Evolutionary conservation across 2,888 invertebrate genomes (phyloP).

Genomic region (Dolomedes plantarius): DNA sequence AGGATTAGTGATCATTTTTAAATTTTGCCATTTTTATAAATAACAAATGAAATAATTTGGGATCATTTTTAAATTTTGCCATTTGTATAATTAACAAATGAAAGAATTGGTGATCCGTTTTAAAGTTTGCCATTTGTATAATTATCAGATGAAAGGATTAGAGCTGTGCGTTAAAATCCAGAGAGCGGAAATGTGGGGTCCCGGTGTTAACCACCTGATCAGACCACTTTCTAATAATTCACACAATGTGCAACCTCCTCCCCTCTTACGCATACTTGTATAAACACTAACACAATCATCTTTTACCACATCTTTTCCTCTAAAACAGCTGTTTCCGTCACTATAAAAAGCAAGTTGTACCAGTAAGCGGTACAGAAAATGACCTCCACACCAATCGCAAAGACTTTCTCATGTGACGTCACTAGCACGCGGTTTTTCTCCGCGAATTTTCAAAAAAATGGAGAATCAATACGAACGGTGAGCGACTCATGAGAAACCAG

Average conservation of each 20-base stretch:
- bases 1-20: too few relatives aligned
- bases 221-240: not conserved
- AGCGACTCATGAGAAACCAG: constrained; percentile 55
- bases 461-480: constrained; percentile 23
- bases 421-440: constrained; percentile 47
- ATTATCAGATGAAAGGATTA: too few relatives aligned
- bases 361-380: constrained; percentile 25
- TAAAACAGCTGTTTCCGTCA: constrained; percentile 62
- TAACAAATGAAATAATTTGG: too few relatives aligned
- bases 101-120: too few relatives aligned
- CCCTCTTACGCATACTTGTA: not conserved
- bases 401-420: constrained; percentile 70
- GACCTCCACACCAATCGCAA: constrained; percentile 43
- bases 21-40: too few relatives aligned
- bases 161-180: too few relatives aligned
- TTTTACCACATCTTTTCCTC: not conserved
- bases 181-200: constrained; percentile 5
- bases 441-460: constrained; percentile 37
- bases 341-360: constrained; percentile 20
- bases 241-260: not conserved
- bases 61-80: too few relatives aligned
- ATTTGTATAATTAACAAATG: too few relatives aligned
- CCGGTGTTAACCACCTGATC: constrained; percentile 3
- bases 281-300: not conserved
- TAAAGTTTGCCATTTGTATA: too few relatives aligned